Evolutionary conservation across 2,888 invertebrate species (phyloP).

Genomic region (Philereme transversata): DNA sequence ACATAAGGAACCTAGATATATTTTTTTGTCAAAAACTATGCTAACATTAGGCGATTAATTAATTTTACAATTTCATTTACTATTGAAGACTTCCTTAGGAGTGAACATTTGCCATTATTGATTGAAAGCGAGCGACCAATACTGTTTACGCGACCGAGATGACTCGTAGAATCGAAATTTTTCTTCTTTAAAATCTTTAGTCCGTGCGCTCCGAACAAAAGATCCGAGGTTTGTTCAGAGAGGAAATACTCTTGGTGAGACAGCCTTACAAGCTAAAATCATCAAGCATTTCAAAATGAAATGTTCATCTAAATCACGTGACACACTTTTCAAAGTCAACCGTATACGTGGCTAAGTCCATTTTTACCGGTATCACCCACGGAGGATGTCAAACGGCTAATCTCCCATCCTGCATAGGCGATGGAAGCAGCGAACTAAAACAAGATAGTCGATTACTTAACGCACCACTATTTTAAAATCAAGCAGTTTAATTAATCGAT

Average conservation of each 20-base stretch:
- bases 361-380: slow-evolving; percentile 24
- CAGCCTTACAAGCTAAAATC: neutral
- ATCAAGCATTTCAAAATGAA: too few relatives aligned
- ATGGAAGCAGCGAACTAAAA: slow-evolving; percentile 71
- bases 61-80: neutral
- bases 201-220: too few relatives aligned
- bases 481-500: neutral
- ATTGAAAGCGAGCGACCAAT: too few relatives aligned
- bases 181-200: too few relatives aligned
- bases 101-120: too few relatives aligned
- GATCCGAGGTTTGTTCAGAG: neutral
- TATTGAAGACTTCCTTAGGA: neutral
- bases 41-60: too few relatives aligned
- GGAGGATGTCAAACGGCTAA: slow-evolving; percentile 64
- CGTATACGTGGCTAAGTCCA: slow-evolving; percentile 31
- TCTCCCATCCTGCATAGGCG: slow-evolving; percentile 65
- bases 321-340: slow-evolving; percentile 25
- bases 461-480: neutral
- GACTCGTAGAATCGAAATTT: too few relatives aligned
- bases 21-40: too few relatives aligned
- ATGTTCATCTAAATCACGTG: slow-evolving; percentile 8
- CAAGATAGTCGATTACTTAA: slow-evolving; percentile 24
- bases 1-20: neutral
- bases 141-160: too few relatives aligned
- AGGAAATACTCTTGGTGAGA: slow-evolving; percentile 13